A percentile compares a stretch with the other conserved stretches of the same genome.
Conservation (phyloP, 2,888 invertebrate species). For the Leucania comma region DNA sequence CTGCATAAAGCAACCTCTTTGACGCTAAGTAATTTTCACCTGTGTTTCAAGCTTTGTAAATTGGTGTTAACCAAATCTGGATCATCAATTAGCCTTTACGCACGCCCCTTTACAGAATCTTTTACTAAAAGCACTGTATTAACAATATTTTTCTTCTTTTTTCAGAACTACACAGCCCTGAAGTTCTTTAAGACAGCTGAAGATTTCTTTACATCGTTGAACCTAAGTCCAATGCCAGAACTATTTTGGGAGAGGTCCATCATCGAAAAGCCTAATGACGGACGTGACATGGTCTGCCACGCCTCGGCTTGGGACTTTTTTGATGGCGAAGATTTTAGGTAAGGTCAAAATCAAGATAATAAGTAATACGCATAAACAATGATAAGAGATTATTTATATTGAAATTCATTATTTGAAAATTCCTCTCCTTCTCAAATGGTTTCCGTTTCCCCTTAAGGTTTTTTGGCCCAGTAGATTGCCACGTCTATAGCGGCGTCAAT, state of each 20-base stretch:
- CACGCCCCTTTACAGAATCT: no score
- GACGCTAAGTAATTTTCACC: no score
- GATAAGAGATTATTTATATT: no score
- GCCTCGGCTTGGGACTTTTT: constrained; percentile 98
- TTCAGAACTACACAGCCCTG: constrained; percentile 93
- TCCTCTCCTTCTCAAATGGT: no score
- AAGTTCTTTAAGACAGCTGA: constrained; percentile 96
- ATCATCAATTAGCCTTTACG: no score
- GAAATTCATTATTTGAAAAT: background rate
- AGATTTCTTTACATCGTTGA: constrained; percentile 95
- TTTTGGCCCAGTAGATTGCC: no score
- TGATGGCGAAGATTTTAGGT: constrained; percentile 95
- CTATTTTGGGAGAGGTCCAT: constrained; percentile 96
- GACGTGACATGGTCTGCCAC: constrained; percentile 94
- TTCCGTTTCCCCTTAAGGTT: no score
- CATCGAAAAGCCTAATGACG: constrained; percentile 94
- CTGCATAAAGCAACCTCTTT: background rate
- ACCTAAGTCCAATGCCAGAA: constrained; percentile 94
- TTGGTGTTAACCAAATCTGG: no score
- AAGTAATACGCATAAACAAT: no score
- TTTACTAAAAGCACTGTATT: no score
- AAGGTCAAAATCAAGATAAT: background rate
- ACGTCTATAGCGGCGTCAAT: no score
- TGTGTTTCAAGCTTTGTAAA: no score
- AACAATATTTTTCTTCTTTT: constrained; percentile 32